Conservation (phyloP, 92 coral and sea anemone genomes). For the Porites evermanni region DNA sequence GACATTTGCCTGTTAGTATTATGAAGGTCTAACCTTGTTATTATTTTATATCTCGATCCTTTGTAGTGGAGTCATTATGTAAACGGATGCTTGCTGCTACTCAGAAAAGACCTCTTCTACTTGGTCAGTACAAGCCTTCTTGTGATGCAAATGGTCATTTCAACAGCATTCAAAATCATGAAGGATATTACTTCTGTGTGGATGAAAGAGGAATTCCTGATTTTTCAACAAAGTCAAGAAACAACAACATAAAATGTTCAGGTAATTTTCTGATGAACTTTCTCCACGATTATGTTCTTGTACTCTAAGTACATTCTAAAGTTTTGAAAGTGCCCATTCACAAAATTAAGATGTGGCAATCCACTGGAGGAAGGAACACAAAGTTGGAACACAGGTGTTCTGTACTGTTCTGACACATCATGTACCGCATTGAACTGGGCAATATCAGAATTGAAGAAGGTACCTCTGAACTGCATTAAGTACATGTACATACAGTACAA, state of each 20-base stretch:
- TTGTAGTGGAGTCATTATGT: slow-evolving; percentile 87
- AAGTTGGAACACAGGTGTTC: too few species aligned
- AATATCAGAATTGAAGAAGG: too few species aligned
- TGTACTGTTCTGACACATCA: too few species aligned
- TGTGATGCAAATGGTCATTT: slow-evolving; percentile 87
- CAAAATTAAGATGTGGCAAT: too few species aligned
- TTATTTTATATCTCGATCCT: neutral
- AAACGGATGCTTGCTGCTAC: slow-evolving; percentile 81
- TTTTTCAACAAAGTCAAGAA: slow-evolving; percentile 68
- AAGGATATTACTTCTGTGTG: slow-evolving; percentile 88
- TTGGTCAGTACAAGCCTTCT: slow-evolving; percentile 84
- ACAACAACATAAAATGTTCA: slow-evolving; percentile 70
- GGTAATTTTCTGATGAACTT: slow-evolving; percentile 27
- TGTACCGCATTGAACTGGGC: too few species aligned
- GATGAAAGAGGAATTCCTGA: slow-evolving; percentile 93
- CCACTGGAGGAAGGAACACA: too few species aligned
- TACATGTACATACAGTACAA: too few species aligned
- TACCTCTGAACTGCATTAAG: too few species aligned
- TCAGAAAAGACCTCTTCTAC: slow-evolving; percentile 53
- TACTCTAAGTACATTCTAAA: neutral
- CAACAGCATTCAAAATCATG: slow-evolving; percentile 73
- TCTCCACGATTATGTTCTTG: neutral
- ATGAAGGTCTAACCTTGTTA: too few species aligned
- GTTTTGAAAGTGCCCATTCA: too few species aligned
- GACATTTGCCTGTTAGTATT: too few species aligned